Conservation (phyloP, 2,888 invertebrate genomes). For the Hemicrepidius hirtus region DNA sequence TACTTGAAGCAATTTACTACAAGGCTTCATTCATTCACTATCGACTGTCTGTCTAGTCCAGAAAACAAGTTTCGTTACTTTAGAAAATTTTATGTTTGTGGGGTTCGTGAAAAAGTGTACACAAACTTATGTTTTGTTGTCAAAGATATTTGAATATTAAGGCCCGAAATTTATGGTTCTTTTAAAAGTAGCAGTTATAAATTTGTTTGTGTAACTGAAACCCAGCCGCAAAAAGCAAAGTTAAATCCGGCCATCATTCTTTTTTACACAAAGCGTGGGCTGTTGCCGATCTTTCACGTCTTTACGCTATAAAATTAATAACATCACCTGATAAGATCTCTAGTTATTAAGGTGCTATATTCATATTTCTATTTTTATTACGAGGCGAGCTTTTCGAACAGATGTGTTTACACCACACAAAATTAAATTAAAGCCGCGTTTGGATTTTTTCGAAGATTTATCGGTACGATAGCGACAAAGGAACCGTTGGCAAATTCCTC, state of each 20-base stretch:
- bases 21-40: conserved; percentile 45
- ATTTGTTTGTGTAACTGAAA: conserved; percentile 57
- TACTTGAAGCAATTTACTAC: conserved; percentile 36
- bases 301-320: conserved; percentile 57
- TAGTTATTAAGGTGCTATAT: conserved; percentile 56
- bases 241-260: conserved; percentile 57
- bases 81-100: conserved; percentile 49
- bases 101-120: conserved; percentile 23
- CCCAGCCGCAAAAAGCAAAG: conserved; percentile 56
- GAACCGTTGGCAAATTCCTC: conserved; percentile 60
- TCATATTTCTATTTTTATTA: conserved; percentile 51
- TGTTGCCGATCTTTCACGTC: conserved; percentile 51
- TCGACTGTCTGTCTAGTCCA: conserved; percentile 42
- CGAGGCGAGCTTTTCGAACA: conserved; percentile 32
- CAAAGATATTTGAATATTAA: conserved; percentile 52
- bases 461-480: conserved; percentile 50
- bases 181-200: conserved; percentile 57
- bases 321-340: conserved; percentile 55
- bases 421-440: conserved; percentile 48
- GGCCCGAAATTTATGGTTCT: conserved; percentile 55
- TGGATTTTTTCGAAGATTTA: conserved; percentile 50
- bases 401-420: conserved; percentile 38
- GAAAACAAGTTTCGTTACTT: conserved; percentile 49
- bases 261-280: conserved; percentile 56
- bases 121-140: conserved; percentile 43